These are phyloP conservation scores for Drosophila barbarae DNA, from an alignment of 2,888 invertebrate species.

Conservation along the genomic window DNA sequence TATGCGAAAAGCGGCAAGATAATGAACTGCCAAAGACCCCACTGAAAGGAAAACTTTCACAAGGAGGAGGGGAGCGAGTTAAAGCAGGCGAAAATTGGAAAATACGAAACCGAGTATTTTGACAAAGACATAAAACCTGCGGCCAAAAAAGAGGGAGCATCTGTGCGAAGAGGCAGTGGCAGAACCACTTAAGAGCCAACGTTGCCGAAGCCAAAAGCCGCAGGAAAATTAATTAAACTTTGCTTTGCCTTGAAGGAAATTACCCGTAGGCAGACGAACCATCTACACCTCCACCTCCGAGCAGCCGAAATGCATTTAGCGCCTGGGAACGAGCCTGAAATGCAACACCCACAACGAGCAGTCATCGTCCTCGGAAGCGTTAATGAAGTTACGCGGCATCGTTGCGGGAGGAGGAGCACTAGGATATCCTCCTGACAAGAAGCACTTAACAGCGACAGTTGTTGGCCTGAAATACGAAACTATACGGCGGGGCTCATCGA, in stretches of 20 bases:
- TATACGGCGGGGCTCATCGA: conserved; percentile 43
- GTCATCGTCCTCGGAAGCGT: conserved; percentile 25
- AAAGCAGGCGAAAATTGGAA: conserved; percentile 30
- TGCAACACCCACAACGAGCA: conserved; percentile 35
- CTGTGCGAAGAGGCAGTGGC: conserved; percentile 9
- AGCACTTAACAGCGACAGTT: conserved; percentile 25
- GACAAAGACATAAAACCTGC: conserved; percentile 39
- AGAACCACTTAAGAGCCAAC: conserved; percentile 38
- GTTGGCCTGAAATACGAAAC: conserved; percentile 39
- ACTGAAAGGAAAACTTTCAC: background rate
- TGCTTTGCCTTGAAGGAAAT: conserved; percentile 32
- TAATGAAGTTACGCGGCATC: conserved; percentile 46
- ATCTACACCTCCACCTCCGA: background rate
- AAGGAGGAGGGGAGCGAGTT: background rate
- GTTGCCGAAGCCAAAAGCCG: conserved; percentile 46
- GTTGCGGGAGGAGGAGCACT: conserved; percentile 11
- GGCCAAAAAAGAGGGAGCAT: conserved; percentile 25
- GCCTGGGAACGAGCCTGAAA: conserved; percentile 25
- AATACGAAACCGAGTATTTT: conserved; percentile 25
- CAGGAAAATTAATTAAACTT: conserved; percentile 52
- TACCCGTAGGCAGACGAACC: conserved; percentile 25
- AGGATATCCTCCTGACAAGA: background rate
- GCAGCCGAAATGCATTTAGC: conserved; percentile 41
- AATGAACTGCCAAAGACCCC: conserved; percentile 18
- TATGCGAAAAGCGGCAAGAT: conserved; percentile 4